Conservation (phyloP, 1,140 invertebrate species). For the Euwallacea similis region DNA sequence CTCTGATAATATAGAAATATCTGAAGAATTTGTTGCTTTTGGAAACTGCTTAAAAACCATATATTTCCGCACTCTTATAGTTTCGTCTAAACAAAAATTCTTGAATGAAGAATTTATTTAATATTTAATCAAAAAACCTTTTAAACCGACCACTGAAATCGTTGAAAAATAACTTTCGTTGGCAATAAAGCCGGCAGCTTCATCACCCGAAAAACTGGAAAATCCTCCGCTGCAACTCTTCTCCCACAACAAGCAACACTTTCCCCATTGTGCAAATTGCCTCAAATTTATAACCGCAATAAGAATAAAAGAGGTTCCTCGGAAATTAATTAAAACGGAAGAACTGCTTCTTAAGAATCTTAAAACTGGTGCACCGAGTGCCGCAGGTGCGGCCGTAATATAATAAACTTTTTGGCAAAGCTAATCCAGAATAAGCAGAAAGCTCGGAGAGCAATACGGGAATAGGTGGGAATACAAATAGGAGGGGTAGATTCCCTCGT, state of each 20-base stretch:
- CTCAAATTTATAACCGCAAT: conserved; percentile 22
- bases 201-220: too few species aligned
- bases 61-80: too few species aligned
- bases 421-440: conserved; percentile 38
- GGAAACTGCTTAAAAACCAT: too few species aligned
- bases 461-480: conserved; percentile 38
- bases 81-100: too few species aligned
- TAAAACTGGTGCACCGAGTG: conserved; percentile 17
- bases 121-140: too few species aligned
- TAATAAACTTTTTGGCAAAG: conserved; percentile 33
- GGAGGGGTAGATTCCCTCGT: conserved; percentile 24
- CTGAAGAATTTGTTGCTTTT: too few species aligned
- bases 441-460: conserved; percentile 39
- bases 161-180: too few species aligned
- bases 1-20: too few species aligned
- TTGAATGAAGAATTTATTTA: too few species aligned
- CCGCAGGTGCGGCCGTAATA: conserved; percentile 35
- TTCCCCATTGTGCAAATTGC: conserved; percentile 11
- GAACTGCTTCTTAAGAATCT: conserved; percentile 22
- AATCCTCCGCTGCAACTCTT: not conserved
- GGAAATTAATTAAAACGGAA: conserved; percentile 25
- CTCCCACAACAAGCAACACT: not conserved
- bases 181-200: too few species aligned
- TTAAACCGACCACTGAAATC: too few species aligned
- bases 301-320: conserved; percentile 21